A percentile compares a stretch with the other conserved stretches of the same genome.
These are phyloP conservation scores for Axinella damicornis DNA, from an alignment of 37 sponge, comb jelly and placozoan species.

Conservation along the genomic window DNA sequence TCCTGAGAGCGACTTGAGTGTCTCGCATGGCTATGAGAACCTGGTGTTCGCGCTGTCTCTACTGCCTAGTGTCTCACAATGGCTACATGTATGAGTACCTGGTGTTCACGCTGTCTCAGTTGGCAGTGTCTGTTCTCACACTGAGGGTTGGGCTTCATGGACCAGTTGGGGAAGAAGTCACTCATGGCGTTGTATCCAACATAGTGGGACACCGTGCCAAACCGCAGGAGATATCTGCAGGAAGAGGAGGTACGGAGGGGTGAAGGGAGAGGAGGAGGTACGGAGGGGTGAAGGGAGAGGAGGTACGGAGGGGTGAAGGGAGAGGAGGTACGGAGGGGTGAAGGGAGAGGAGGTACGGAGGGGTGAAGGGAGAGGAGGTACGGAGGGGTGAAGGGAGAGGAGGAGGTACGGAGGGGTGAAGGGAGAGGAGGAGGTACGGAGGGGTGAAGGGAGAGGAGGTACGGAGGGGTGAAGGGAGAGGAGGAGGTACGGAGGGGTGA, in stretches of 20 bases:
- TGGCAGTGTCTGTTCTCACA: conserved; percentile 86
- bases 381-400: not conserved
- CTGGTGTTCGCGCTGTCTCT: too few species aligned
- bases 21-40: too few species aligned
- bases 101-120: conserved; percentile 60
- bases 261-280: not conserved
- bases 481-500: too few species aligned
- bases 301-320: not conserved
- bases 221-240: conserved; percentile 79
- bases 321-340: not conserved
- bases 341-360: not conserved
- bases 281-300: not conserved
- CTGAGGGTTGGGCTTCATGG: conserved; percentile 92
- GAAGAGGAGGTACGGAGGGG: not conserved
- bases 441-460: too few species aligned
- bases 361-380: not conserved
- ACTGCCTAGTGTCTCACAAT: not conserved
- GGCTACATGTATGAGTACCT: not conserved
- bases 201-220: conserved; percentile 91
- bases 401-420: not conserved
- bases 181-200: conserved; percentile 95
- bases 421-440: not conserved
- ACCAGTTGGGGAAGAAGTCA: conserved; percentile 94
- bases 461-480: too few species aligned
- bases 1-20: too few species aligned